A percentile compares a stretch with the other conserved stretches of the same genome.
Evolutionary conservation across 2,113 vertebrate species (phyloP).

Genomic region (Rhinopomastus cyanomelas): DNA sequence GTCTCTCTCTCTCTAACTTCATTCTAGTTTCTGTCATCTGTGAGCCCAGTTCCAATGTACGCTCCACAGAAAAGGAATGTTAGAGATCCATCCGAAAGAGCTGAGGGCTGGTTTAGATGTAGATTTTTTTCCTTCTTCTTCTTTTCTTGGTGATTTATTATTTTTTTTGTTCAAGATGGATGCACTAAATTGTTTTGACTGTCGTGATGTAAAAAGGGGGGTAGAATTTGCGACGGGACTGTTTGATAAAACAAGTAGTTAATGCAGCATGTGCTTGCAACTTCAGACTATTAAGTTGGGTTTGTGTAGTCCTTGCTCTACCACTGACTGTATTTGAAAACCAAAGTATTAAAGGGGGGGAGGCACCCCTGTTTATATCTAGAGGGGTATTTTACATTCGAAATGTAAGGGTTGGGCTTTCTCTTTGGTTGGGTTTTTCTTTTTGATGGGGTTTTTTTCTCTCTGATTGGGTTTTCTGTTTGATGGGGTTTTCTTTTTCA

Average conservation of each 20-base stretch:
- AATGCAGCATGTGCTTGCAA: constrained; percentile 93
- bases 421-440: background rate
- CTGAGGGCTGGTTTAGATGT: constrained; percentile 84
- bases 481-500: too few species aligned
- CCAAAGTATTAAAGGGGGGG: constrained; percentile 88
- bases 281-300: constrained; percentile 85
- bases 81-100: constrained; percentile 82
- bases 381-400: constrained; percentile 85
- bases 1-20: constrained; percentile 91
- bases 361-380: constrained; percentile 79
- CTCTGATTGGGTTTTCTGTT: constrained; percentile 28
- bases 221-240: constrained; percentile 85
- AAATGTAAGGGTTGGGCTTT: constrained; percentile 73
- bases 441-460: background rate
- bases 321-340: constrained; percentile 90
- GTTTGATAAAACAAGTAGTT: constrained; percentile 86
- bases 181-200: constrained; percentile 90
- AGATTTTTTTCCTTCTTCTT: constrained; percentile 61
- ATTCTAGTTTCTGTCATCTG: constrained; percentile 89
- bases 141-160: too few species aligned
- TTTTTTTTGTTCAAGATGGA: constrained; percentile 74
- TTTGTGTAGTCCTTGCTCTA: constrained; percentile 88
- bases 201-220: constrained; percentile 83
- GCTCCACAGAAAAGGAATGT: constrained; percentile 85
- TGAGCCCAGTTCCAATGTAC: constrained; percentile 85